Evolutionary conservation across 1,140 invertebrate species (phyloP).

Genomic region (Camponotus floridanus): DNA sequence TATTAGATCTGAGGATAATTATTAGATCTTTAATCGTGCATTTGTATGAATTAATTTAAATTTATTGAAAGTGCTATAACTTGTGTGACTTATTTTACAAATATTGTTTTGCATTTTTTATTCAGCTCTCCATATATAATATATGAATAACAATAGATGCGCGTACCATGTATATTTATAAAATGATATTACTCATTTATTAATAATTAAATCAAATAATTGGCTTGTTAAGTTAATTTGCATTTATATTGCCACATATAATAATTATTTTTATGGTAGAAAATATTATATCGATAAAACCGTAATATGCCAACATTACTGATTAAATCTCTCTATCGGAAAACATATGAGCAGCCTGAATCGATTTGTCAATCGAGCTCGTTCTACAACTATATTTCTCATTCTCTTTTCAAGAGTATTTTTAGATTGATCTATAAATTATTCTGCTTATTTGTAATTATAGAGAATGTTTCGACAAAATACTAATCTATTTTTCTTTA

Average conservation of each 20-base stretch:
- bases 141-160: not conserved
- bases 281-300: not conserved
- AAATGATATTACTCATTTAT: not conserved
- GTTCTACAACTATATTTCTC: not conserved
- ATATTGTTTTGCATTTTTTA: not conserved
- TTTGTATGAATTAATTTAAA: not conserved
- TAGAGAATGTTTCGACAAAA: not conserved
- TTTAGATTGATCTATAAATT: not conserved
- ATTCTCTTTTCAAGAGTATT: not conserved
- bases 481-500: not conserved
- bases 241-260: not conserved
- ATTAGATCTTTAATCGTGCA: not conserved
- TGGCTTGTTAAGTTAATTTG: slow-evolving; percentile 14
- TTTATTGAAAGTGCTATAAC: slow-evolving; percentile 5
- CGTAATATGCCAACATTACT: not conserved
- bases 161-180: not conserved
- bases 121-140: not conserved
- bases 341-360: not conserved
- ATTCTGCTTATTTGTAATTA: not conserved
- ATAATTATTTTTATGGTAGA: slow-evolving; percentile 34
- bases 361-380: not conserved
- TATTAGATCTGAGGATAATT: not conserved
- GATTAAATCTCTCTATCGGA: not conserved
- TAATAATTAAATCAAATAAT: not conserved
- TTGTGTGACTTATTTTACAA: not conserved